Percentiles rank a stretch among this genome's conserved stretches.
Conservation (phyloP, 2,797 vertebrate species). For the Pseudochaenichthys georgianus region DNA sequence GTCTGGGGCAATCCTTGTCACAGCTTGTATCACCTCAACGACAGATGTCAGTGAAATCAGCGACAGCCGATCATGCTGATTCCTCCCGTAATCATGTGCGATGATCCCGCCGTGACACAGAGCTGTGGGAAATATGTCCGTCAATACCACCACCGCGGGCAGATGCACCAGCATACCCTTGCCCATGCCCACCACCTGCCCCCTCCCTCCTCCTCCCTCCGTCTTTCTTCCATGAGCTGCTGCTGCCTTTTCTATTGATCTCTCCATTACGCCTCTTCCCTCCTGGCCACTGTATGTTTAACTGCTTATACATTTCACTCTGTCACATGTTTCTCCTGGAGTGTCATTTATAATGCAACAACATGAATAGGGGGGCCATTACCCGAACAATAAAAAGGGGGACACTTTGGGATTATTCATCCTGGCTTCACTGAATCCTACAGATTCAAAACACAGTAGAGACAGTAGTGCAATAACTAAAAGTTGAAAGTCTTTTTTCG, state of each 20-base stretch:
- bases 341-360: slow-evolving; percentile 7
- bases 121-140: slow-evolving; percentile 84
- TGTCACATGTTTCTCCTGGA: slow-evolving; percentile 27
- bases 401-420: no score
- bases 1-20: slow-evolving; percentile 89
- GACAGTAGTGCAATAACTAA: no score
- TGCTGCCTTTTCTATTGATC: slow-evolving; percentile 36
- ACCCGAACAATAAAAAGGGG: no score
- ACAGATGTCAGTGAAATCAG: slow-evolving; percentile 96
- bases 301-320: slow-evolving; percentile 20
- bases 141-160: slow-evolving; percentile 65
- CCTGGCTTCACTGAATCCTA: no score
- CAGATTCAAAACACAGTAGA: no score
- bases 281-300: slow-evolving; percentile 21
- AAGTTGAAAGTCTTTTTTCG: no score
- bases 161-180: slow-evolving; percentile 64
- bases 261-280: slow-evolving; percentile 51
- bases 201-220: slow-evolving; percentile 21
- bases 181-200: slow-evolving; percentile 53
- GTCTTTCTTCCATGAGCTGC: slow-evolving; percentile 27
- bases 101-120: slow-evolving; percentile 84
- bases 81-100: slow-evolving; percentile 86
- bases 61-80: slow-evolving; percentile 93
- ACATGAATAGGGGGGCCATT: not conserved
- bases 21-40: slow-evolving; percentile 90